These are phyloP conservation scores for Teleogryllus occipitalis DNA, from an alignment of 1,140 invertebrate genomes.

Conservation along the genomic window DNA sequence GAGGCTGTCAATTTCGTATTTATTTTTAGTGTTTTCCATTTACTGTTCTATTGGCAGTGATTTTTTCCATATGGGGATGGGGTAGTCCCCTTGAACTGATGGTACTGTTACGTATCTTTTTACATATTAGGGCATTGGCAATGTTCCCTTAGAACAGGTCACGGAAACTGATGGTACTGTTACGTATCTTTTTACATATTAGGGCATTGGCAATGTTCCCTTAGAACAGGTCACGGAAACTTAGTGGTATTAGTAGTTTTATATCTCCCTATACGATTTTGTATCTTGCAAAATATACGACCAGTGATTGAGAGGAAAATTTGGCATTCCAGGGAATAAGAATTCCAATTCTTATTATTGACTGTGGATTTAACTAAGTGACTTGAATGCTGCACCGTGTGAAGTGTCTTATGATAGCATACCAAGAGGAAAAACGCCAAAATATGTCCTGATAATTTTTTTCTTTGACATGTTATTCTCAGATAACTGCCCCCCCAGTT, in stretches of 20 bases:
- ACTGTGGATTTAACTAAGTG: not conserved
- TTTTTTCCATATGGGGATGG: too few relatives aligned
- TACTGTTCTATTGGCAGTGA: too few relatives aligned
- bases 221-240: not conserved
- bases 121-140: not conserved
- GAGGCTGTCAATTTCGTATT: too few relatives aligned
- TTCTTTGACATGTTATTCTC: too few relatives aligned
- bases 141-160: not conserved
- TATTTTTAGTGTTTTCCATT: too few relatives aligned
- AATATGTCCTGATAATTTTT: too few relatives aligned
- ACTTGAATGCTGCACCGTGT: not conserved
- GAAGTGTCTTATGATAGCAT: not conserved
- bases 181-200: not conserved
- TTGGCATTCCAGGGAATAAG: not conserved
- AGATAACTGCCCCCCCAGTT: too few relatives aligned
- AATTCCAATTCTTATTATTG: not conserved
- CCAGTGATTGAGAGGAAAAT: not conserved
- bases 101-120: too few relatives aligned
- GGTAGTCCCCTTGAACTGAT: too few relatives aligned
- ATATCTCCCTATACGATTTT: not conserved
- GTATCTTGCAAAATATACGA: not conserved
- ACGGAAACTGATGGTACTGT: too few relatives aligned
- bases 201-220: not conserved
- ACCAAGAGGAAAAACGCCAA: not conserved
- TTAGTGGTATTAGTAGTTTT: not conserved